A percentile compares a stretch with the other conserved stretches of the same genome.
Evolutionary conservation across 2,113 vertebrate genomes (phyloP).

Genomic region (Siniperca knerii): DNA sequence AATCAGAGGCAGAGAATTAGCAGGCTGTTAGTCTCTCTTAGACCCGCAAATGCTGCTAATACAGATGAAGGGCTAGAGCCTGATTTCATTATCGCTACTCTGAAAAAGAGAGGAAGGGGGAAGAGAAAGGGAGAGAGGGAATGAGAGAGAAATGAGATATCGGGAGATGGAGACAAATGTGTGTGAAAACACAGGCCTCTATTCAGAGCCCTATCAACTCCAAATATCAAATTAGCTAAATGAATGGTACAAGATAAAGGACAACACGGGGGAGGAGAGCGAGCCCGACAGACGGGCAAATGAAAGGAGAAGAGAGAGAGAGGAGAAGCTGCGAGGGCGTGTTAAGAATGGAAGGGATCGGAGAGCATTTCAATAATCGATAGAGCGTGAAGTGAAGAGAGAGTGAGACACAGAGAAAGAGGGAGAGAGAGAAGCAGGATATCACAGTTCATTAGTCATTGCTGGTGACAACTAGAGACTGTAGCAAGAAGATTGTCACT

Average conservation of each 20-base stretch:
- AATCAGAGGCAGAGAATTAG: constrained; percentile 79
- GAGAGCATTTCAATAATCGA: constrained; percentile 79
- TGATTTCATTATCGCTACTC: constrained; percentile 75
- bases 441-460: constrained; percentile 80
- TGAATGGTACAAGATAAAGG: constrained; percentile 80
- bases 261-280: constrained; percentile 38
- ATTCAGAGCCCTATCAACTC: constrained; percentile 74
- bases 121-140: constrained; percentile 29
- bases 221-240: constrained; percentile 84
- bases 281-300: constrained; percentile 32
- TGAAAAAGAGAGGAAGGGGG: constrained; percentile 38
- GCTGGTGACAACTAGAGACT: constrained; percentile 74
- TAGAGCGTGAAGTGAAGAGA: constrained; percentile 73
- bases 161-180: constrained; percentile 66
- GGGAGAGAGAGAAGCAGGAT: constrained; percentile 42
- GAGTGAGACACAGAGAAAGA: constrained; percentile 42
- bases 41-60: constrained; percentile 75
- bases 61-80: constrained; percentile 76
- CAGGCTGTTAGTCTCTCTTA: constrained; percentile 77
- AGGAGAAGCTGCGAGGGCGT: constrained; percentile 37
- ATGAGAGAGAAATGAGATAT: constrained; percentile 57
- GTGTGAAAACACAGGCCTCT: constrained; percentile 61
- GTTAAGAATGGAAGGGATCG: constrained; percentile 57
- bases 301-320: constrained; percentile 33
- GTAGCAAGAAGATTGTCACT: constrained; percentile 75